phyloP scores from a whole-genome alignment of 2,888 invertebrate species.

The Hyles lineata region DNA sequence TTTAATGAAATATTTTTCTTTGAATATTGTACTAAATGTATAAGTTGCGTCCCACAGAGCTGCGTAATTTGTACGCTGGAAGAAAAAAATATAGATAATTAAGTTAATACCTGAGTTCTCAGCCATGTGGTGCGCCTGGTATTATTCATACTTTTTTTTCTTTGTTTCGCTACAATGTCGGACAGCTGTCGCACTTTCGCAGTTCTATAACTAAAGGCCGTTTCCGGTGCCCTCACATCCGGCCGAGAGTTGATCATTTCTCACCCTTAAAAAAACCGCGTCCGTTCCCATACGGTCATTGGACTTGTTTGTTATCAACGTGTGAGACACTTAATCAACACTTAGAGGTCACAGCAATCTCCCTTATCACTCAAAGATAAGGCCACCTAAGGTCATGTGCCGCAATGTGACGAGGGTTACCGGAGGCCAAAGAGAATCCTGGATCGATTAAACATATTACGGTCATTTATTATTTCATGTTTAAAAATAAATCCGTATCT shows the following conservation, averaged over 20 bases:
- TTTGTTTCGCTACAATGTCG: slow-evolving; percentile 58
- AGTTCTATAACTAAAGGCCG: slow-evolving; percentile 65
- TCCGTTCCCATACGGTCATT: slow-evolving; percentile 70
- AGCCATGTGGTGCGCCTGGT: slow-evolving; percentile 42
- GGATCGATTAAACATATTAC: slow-evolving; percentile 12
- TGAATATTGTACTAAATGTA: not conserved
- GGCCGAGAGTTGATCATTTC: slow-evolving; percentile 58
- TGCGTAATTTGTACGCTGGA: slow-evolving; percentile 32
- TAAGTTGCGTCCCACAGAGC: not conserved
- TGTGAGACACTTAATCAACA: slow-evolving; percentile 73
- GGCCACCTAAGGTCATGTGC: slow-evolving; percentile 71
- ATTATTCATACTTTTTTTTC: slow-evolving; percentile 44
- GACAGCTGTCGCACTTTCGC: slow-evolving; percentile 67
- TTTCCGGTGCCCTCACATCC: slow-evolving; percentile 80
- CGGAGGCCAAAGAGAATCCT: slow-evolving; percentile 32
- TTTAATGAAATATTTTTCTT: not conserved
- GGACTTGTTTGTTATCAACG: slow-evolving; percentile 72
- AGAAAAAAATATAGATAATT: slow-evolving; percentile 49
- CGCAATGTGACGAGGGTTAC: slow-evolving; percentile 55
- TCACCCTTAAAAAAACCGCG: slow-evolving; percentile 9
- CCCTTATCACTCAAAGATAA: slow-evolving; percentile 77
- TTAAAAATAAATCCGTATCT: not conserved
- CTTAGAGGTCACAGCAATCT: slow-evolving; percentile 79
- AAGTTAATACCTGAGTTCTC: slow-evolving; percentile 55
- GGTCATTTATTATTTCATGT: not conserved